Conservation (phyloP, 37 sponge, comb jelly and placozoan genomes). For the Diacarnus erythraeanus region DNA sequence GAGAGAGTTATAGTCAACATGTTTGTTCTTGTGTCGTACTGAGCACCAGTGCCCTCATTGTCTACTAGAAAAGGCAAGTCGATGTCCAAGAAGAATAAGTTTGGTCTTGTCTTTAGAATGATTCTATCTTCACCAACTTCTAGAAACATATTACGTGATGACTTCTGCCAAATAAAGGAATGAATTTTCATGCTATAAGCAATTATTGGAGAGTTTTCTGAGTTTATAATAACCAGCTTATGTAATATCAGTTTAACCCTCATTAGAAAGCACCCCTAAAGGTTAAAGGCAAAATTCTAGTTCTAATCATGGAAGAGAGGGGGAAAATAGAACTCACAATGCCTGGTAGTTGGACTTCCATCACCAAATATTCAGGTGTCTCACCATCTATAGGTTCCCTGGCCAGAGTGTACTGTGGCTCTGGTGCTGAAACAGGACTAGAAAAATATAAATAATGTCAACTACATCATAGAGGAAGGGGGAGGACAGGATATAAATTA, state of each 20-base stretch:
- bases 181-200: no score
- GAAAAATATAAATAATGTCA: not conserved
- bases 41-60: constrained; percentile 68
- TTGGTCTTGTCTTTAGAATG: constrained; percentile 64
- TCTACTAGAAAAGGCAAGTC: constrained; percentile 82
- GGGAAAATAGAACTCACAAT: constrained; percentile 77
- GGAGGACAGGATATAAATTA: no score
- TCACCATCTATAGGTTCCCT: constrained; percentile 83
- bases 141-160: constrained; percentile 40
- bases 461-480: no score
- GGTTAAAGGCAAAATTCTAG: no score
- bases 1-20: constrained; percentile 45
- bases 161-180: constrained; percentile 22
- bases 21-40: constrained; percentile 71
- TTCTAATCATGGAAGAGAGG: no score
- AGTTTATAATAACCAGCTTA: no score
- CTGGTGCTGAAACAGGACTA: constrained; percentile 8
- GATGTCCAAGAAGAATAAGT: constrained; percentile 69
- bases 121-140: constrained; percentile 93
- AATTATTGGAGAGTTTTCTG: not conserved
- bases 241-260: no score
- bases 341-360: constrained; percentile 85
- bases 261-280: no score
- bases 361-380: constrained; percentile 72
- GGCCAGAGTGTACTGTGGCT: constrained; percentile 75